Base-by-base conservation (phyloP, 2,113 vertebrate genomes). In the Heterotis niloticus region DNA sequence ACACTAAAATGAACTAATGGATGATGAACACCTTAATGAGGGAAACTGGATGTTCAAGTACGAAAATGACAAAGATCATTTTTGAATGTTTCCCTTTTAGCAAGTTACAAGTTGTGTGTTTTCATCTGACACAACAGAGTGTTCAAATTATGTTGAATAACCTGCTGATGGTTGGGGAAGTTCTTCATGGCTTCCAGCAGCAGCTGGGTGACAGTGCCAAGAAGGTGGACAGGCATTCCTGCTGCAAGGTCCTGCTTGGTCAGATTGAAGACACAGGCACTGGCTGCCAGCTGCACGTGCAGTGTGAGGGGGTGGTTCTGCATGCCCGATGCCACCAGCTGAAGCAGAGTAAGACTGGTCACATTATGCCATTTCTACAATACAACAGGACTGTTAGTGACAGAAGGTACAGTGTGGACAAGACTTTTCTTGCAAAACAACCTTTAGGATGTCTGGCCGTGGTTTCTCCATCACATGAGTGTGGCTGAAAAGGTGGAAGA, bases 261-360 rank as follows among this genome's bases (percentile, higher is more conserved):
- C 85, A 99, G 90, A 90, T 99, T 99, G 86, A 99, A 99, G 66
- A 99, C 97, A 81, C 98, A 99, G 0, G 98, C 98, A 0, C 98
- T 99, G 5, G 97, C 98, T 26, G 98, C 98, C 81, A 99, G 90
- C 86, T 99, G 98, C 78, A 99, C 98, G 0, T 98, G 96, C 84
- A 99, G 89, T 82, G 96, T 99, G 85, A 95, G 91, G 1, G 96
- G 95, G 74, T 99, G 98, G 83, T 98, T 99, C 86, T 93, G 96
- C 98, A 99, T 99, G n/a, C 97, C 98, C 79, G 94, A 84, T 66
- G 96, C 97, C 65, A 99, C 98, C 86, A 99, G 91, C 97, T 99
- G 85, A 74, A 85, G 82, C 3, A 71, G 54, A 18, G 56, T 64
- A 29, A 68, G 28, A 57, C 16, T 18, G 13, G 34, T 11, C 24